Conservation (phyloP, 1,140 invertebrate species). For the Caligus rogercresseyi region DNA sequence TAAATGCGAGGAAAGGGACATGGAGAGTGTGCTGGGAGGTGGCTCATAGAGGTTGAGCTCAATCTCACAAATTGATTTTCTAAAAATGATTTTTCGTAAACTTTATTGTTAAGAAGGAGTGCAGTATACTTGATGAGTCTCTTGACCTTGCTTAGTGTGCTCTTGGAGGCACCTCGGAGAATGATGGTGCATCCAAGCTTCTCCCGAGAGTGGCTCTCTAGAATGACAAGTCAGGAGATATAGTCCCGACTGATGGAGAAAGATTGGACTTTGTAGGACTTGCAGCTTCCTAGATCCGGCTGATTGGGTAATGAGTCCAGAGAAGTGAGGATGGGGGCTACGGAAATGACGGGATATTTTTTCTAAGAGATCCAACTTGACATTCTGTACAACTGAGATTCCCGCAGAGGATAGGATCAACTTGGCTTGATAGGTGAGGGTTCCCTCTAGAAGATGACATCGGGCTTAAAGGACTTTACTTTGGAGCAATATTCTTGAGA, state of each 20-base stretch:
- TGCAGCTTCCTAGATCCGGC: constrained; percentile 66
- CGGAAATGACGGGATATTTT: constrained; percentile 60
- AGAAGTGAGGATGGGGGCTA: constrained; percentile 68
- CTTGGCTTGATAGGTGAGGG: constrained; percentile 3
- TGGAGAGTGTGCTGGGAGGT: not conserved
- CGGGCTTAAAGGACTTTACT: constrained; percentile 21
- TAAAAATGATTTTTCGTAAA: constrained; percentile 73
- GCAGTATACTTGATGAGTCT: constrained; percentile 58
- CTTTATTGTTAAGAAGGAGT: constrained; percentile 73
- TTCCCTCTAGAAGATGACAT: constrained; percentile 19
- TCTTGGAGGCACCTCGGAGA: constrained; percentile 51
- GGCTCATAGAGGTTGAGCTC: not conserved
- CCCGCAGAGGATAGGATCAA: constrained; percentile 30
- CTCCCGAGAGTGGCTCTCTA: constrained; percentile 26
- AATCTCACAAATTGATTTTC: constrained; percentile 48
- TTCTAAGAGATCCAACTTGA: constrained; percentile 65
- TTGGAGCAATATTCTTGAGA: constrained; percentile 27
- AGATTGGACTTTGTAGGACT: constrained; percentile 60
- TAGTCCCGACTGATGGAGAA: constrained; percentile 38
- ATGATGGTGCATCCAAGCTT: constrained; percentile 75
- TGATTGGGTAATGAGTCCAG: constrained; percentile 63
- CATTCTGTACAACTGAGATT: constrained; percentile 70
- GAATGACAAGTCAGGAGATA: not conserved
- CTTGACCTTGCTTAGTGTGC: constrained; percentile 64
- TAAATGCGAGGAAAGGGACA: not conserved